Base-by-base conservation (phyloP, 92 coral and sea anemone species). In the Parazoanthus darwini region DNA sequence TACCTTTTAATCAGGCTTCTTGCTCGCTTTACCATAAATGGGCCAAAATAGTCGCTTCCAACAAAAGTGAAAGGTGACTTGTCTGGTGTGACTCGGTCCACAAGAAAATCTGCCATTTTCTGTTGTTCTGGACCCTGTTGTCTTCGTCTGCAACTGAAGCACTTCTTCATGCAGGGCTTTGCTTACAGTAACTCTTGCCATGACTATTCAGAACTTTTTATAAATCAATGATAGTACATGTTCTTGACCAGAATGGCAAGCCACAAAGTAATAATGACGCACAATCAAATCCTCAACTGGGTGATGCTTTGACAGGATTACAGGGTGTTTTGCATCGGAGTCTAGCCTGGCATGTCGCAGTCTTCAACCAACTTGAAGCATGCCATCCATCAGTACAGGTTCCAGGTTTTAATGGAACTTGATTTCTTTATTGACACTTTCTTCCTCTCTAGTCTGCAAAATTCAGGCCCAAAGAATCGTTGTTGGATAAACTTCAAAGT, bases 291-390 rank as follows among this genome's bases (percentile, higher is more conserved):
- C 72, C 9, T 81, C 91, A 44, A 92, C 79, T 38, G 85, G 92
- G 42, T 39, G 42, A 39, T 81, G 22, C 81, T 59, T 88, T 43
- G 91, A 91, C 23, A 91, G 79, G 59, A 91, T 91, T 25, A 88
- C 85, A 8, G 88, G 91, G 78, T 80, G 73, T 39, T 39, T 39
- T 39, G 4, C 42, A 4, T 39, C 42, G 42, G 42, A 4, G 42
- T 39, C 42, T 39, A 39, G 42, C 74, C 79, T 91, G 58, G 77
- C 85, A 42, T 90, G 88, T 51, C 85, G 48, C 81, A 91, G 58
- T 1, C 92, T 90, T 9, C 94, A 85, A 74, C 88, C 90, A 36
- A 91, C 94, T 14, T 88, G 77, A 77, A 91, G 87, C 63, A 88
- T 76, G 48, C 91, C 91, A 81, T 89, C 90, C 51, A 22, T 65